These are phyloP conservation scores for Myotis davidii DNA, from an alignment of 2,113 vertebrate species.

Conservation along the genomic window DNA sequence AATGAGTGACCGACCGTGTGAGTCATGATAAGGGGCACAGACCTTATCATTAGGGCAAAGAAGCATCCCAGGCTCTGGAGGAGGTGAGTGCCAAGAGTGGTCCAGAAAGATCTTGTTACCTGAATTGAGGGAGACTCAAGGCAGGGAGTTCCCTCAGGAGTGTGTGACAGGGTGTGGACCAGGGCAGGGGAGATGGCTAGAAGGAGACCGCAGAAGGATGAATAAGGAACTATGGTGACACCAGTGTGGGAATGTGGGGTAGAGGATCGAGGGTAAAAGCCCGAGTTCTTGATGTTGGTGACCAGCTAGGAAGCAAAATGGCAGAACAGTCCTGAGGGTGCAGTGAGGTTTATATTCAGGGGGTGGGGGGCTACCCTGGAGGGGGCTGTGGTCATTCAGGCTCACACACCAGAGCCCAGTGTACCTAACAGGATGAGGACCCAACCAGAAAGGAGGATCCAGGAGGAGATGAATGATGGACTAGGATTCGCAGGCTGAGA, in stretches of 20 bases:
- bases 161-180: rapidly evolving
- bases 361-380: rapidly evolving
- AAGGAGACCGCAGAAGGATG: background rate
- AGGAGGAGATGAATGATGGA: background rate
- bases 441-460: background rate
- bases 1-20: background rate
- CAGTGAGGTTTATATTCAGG: background rate
- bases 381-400: background rate
- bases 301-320: background rate
- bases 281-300: rapidly evolving
- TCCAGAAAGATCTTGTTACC: background rate
- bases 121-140: background rate
- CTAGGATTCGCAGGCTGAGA: background rate
- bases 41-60: background rate
- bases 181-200: background rate
- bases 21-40: background rate
- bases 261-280: background rate
- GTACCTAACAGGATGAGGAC: background rate
- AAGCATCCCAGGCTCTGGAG: background rate
- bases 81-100: background rate
- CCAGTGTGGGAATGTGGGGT: rapidly evolving
- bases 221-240: background rate
- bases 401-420: background rate
- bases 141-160: background rate
- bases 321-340: background rate